Percentiles rank a stretch among this genome's conserved stretches.
Evolutionary conservation across 2,888 invertebrate species (phyloP).

Genomic region (Pyrrhopygopsis socrates): DNA sequence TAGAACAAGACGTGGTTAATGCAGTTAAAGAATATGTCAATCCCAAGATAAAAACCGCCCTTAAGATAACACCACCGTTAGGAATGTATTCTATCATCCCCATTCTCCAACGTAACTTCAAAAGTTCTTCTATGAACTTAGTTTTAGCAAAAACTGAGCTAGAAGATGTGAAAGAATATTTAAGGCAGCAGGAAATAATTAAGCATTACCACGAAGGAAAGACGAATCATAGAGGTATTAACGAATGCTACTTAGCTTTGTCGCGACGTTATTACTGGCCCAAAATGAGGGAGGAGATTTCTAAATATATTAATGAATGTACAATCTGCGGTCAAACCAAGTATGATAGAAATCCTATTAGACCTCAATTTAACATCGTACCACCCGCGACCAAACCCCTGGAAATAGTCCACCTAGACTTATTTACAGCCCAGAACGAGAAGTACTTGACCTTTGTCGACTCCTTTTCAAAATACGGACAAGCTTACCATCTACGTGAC

Average conservation of each 20-base stretch:
- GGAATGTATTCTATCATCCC: conserved; percentile 72
- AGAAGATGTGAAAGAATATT: conserved; percentile 78
- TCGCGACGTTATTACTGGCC: background rate
- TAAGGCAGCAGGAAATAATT: conserved; percentile 80
- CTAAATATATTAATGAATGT: background rate
- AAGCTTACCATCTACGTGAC: conserved; percentile 40
- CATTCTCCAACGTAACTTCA: conserved; percentile 75
- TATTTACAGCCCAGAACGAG: conserved; percentile 41
- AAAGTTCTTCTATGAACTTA: conserved; percentile 77
- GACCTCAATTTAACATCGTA: background rate
- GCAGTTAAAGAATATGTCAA: conserved; percentile 82
- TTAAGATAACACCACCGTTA: conserved; percentile 61
- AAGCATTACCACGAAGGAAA: conserved; percentile 41
- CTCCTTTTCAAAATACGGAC: conserved; percentile 43
- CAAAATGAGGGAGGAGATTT: background rate
- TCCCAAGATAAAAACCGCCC: conserved; percentile 78
- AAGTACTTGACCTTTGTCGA: conserved; percentile 50
- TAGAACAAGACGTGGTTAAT: conserved; percentile 74
- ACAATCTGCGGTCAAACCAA: too few species aligned
- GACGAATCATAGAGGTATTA: conserved; percentile 41
- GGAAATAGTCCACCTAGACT: conserved; percentile 29
- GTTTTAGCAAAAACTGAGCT: conserved; percentile 68
- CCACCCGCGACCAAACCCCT: conserved; percentile 35
- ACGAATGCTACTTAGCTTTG: background rate
- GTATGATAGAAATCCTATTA: background rate